Percentiles rank a stretch among this genome's conserved stretches.
Conservation (phyloP, 2,888 invertebrate genomes). For the Anagyrus pseudococci region DNA sequence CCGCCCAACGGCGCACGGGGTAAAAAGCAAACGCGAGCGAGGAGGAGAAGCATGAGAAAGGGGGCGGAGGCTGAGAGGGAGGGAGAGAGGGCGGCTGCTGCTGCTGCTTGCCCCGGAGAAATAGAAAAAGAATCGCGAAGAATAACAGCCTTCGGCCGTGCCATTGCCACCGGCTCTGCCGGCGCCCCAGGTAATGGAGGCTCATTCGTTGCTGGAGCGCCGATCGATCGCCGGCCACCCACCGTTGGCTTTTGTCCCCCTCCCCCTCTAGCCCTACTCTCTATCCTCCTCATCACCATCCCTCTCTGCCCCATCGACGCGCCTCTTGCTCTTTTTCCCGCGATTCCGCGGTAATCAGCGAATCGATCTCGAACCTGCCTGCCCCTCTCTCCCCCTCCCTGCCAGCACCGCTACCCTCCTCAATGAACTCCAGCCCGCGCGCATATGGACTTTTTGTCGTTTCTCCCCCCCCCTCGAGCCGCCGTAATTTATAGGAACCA, state of each 20-base stretch:
- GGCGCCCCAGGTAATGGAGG: slow-evolving; percentile 34
- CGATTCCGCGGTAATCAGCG: slow-evolving; percentile 40
- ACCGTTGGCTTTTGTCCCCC: no score
- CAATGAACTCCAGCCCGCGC: no score
- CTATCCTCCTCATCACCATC: no score
- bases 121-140: slow-evolving; percentile 23
- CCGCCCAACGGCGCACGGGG: no score
- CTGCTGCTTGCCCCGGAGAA: no score
- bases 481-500: slow-evolving; percentile 24
- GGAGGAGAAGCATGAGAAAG: not conserved
- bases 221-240: slow-evolving; percentile 37
- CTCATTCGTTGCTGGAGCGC: slow-evolving; percentile 27
- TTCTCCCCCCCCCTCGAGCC: not conserved
- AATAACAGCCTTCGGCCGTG: slow-evolving; percentile 25
- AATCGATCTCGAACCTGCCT: slow-evolving; percentile 40
- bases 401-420: no score
- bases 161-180: no score
- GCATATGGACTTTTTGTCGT: slow-evolving; percentile 3
- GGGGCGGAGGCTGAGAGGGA: not conserved
- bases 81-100: slow-evolving; percentile 1
- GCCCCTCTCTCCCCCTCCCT: no score
- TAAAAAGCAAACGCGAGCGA: no score
- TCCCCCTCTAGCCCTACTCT: no score
- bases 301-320: no score
- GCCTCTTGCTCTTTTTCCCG: slow-evolving; percentile 29